Conservation (phyloP, 2,113 vertebrate genomes). For the Dicrurus megarhynchus region DNA sequence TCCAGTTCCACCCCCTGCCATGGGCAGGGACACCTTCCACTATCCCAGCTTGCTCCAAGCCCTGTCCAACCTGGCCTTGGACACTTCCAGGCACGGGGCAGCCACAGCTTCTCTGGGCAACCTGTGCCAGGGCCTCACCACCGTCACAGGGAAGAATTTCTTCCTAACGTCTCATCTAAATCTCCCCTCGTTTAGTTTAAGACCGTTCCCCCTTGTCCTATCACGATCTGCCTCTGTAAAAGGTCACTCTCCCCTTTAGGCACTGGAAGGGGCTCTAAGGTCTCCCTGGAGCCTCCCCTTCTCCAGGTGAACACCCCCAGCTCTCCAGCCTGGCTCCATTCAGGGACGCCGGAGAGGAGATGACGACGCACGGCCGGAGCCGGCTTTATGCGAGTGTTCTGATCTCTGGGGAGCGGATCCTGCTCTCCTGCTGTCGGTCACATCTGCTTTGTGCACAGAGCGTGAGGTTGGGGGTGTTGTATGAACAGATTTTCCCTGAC, state of each 20-base stretch:
- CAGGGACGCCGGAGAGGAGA: not conserved
- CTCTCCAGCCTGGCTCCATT: not conserved
- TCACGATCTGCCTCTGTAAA: not conserved
- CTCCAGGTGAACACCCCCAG: not conserved
- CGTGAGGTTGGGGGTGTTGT: rapidly evolving
- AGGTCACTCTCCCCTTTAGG: not conserved
- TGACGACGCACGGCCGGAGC: rapidly evolving
- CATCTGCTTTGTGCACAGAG: rapidly evolving
- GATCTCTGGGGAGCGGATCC: not conserved
- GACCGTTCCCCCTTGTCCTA: not conserved
- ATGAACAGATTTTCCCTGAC: not conserved
- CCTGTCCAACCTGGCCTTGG: rapidly evolving
- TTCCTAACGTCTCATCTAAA: not conserved
- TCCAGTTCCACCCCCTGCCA: not conserved
- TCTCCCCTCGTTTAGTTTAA: not conserved
- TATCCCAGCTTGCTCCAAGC: not conserved
- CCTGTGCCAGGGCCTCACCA: not conserved
- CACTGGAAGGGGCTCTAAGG: not conserved
- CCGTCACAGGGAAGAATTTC: not conserved
- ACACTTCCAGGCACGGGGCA: not conserved
- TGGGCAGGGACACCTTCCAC: not conserved
- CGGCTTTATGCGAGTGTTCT: rapidly evolving
- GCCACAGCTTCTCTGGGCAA: not conserved
- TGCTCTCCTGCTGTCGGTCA: rapidly evolving
- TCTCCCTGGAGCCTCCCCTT: not conserved